These are phyloP conservation scores for Magallana ariakensis DNA, from an alignment of 1,140 invertebrate species.

Conservation along the genomic window DNA sequence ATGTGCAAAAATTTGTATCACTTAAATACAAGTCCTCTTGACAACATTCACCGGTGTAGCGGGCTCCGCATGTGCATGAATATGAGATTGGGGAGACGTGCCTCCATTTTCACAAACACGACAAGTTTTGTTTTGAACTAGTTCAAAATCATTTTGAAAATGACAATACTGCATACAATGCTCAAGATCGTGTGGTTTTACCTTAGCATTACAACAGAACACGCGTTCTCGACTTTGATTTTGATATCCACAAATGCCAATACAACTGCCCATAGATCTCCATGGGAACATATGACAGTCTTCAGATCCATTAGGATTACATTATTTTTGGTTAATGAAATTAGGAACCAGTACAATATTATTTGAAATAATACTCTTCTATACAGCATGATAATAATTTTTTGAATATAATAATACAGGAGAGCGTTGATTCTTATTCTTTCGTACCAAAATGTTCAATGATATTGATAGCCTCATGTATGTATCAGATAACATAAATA, in stretches of 20 bases:
- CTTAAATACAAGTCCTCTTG: background rate
- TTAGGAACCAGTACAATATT: no score
- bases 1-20: no score
- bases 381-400: no score
- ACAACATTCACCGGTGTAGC: background rate
- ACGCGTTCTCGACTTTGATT: background rate
- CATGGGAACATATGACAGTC: background rate
- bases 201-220: background rate
- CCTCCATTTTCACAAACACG: background rate
- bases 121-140: background rate
- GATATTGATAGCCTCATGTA: no score
- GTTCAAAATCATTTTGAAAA: background rate
- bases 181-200: background rate
- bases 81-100: background rate
- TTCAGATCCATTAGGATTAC: no score
- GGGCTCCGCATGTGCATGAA: background rate
- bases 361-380: no score
- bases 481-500: no score
- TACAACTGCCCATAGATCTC: background rate
- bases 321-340: no score
- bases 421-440: no score
- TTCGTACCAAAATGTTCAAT: no score
- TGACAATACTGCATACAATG: background rate
- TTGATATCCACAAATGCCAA: background rate
- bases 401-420: no score